Conservation (phyloP, 1,140 invertebrate species). For the Bombus consobrinus region DNA sequence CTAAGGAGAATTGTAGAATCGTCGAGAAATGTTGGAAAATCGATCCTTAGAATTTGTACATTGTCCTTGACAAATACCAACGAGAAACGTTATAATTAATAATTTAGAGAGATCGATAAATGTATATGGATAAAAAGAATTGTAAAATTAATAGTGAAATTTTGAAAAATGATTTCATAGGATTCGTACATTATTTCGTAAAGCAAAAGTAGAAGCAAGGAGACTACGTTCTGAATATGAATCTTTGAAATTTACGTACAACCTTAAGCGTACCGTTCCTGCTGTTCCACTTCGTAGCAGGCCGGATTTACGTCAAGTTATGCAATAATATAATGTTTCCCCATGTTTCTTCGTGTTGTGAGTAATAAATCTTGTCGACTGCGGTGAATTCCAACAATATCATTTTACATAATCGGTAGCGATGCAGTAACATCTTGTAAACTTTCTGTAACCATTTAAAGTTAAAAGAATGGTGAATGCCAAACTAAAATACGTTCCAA, state of each 20-base stretch:
- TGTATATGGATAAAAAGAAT: neutral
- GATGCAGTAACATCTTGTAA: no score
- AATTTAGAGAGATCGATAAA: no score
- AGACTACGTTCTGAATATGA: neutral
- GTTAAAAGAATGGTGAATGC: no score
- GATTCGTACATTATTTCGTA: neutral
- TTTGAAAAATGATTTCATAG: neutral
- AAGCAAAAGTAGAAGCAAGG: neutral
- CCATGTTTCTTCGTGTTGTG: neutral
- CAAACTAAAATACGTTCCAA: no score
- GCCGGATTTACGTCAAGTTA: neutral
- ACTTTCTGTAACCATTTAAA: neutral
- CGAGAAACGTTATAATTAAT: no score
- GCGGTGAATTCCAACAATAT: neutral
- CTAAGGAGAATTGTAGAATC: no score
- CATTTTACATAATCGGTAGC: neutral
- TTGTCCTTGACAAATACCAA: no score
- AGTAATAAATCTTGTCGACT: neutral
- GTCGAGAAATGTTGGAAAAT: no score
- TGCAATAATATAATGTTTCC: conserved; percentile 14
- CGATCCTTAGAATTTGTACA: no score
- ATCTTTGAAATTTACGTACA: neutral
- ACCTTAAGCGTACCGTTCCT: neutral
- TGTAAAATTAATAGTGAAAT: neutral
- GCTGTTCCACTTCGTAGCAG: conserved; percentile 1